Percentiles rank a stretch among this genome's conserved stretches.
phyloP scores from a whole-genome alignment of 2,797 vertebrate genomes.

The Moxostoma hubbsi region DNA sequence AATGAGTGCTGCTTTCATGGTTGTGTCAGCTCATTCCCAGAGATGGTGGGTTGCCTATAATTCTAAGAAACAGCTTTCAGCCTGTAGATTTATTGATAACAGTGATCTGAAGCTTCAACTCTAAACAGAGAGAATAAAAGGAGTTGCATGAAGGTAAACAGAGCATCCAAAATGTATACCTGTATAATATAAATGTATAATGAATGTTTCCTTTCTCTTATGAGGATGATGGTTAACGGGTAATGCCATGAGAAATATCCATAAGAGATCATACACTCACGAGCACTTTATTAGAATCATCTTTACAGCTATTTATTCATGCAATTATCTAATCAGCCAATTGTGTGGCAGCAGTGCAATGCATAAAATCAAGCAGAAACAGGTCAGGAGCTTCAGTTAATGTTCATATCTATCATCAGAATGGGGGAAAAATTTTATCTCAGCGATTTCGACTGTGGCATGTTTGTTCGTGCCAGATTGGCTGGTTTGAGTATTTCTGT shows the following conservation, averaged over 20 bases:
- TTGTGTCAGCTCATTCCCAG: constrained; percentile 73
- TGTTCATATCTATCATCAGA: too few relatives aligned
- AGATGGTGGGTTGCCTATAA: constrained; percentile 62
- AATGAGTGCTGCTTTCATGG: constrained; percentile 76
- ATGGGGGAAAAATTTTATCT: too few relatives aligned
- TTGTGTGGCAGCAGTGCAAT: too few relatives aligned
- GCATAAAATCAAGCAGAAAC: neutral
- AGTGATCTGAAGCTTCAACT: constrained; percentile 15
- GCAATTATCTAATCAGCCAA: too few relatives aligned
- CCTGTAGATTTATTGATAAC: constrained; percentile 63
- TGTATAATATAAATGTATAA: too few relatives aligned
- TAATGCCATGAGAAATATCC: neutral
- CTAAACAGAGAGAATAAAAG: constrained; percentile 59
- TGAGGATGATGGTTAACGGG: neutral
- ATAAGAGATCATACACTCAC: too few relatives aligned
- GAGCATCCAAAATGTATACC: neutral
- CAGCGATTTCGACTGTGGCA: too few relatives aligned
- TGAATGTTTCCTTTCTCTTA: neutral
- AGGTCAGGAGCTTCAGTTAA: too few relatives aligned
- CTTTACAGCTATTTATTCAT: too few relatives aligned
- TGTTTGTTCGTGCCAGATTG: too few relatives aligned
- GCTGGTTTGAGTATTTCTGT: too few relatives aligned
- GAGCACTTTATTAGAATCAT: too few relatives aligned
- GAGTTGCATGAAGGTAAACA: neutral
- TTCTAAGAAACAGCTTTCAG: constrained; percentile 73